These are phyloP conservation scores for Polyploca ridens DNA, from an alignment of 2,888 invertebrate species.

Conservation along the genomic window DNA sequence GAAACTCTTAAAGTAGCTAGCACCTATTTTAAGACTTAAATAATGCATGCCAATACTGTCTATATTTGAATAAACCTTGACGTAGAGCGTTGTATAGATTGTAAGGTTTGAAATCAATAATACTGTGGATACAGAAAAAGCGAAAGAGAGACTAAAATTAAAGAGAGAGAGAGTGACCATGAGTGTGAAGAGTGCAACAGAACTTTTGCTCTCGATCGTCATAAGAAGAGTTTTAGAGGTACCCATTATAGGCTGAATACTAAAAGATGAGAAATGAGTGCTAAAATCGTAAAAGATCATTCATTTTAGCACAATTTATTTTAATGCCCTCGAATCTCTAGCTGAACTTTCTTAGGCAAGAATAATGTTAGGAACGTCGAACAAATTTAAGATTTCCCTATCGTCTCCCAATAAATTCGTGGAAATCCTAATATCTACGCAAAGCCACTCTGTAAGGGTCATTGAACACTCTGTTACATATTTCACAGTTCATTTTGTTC, in stretches of 20 bases:
- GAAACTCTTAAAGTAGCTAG: too few species aligned
- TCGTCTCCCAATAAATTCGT: constrained; percentile 4
- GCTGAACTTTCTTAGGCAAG: not conserved
- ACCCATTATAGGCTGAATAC: not conserved
- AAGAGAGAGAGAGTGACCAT: too few species aligned
- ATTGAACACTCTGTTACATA: not conserved
- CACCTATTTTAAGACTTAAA: too few species aligned
- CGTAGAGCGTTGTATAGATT: too few species aligned
- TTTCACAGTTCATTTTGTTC: not conserved
- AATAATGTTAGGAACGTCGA: not conserved
- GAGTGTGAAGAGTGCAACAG: too few species aligned
- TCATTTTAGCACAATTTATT: constrained; percentile 4
- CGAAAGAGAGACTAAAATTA: too few species aligned
- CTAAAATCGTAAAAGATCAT: constrained; percentile 2
- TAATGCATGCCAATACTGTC: too few species aligned
- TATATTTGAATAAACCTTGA: too few species aligned
- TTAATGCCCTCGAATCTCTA: not conserved
- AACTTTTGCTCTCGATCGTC: too few species aligned
- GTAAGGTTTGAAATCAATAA: too few species aligned
- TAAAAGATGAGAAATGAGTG: not conserved
- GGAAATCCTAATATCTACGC: not conserved
- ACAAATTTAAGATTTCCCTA: constrained; percentile 8
- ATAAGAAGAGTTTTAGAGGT: not conserved
- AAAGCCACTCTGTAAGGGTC: not conserved
- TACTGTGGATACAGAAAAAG: too few species aligned